phyloP scores from a whole-genome alignment of 2,888 invertebrate species.

The Drepanosiphum platanoidis region DNA sequence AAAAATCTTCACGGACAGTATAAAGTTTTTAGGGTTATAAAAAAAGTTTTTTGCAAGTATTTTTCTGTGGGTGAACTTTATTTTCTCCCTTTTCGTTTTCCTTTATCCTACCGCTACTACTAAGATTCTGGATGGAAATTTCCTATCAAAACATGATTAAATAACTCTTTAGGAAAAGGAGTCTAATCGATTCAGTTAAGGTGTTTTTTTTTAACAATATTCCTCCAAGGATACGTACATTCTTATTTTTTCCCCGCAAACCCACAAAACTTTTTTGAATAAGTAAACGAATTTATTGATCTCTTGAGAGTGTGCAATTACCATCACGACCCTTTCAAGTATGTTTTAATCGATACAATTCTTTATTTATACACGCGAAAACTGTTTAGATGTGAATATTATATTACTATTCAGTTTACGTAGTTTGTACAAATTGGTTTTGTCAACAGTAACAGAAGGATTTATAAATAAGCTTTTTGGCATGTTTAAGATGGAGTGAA shows the following conservation, averaged over 20 bases:
- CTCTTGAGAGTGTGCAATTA: slow-evolving; percentile 23
- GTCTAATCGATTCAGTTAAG: slow-evolving; percentile 52
- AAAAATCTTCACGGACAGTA: slow-evolving; percentile 54
- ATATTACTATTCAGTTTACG: slow-evolving; percentile 30
- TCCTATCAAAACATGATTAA: slow-evolving; percentile 49
- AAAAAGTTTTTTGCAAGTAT: slow-evolving; percentile 51
- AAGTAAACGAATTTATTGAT: slow-evolving; percentile 45
- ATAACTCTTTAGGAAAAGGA: slow-evolving; percentile 33
- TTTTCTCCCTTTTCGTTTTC: slow-evolving; percentile 32
- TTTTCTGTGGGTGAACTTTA: slow-evolving; percentile 37
- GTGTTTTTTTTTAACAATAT: slow-evolving; percentile 38
- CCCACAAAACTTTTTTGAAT: slow-evolving; percentile 42
- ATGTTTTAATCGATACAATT: slow-evolving; percentile 39
- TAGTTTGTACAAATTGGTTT: slow-evolving; percentile 36
- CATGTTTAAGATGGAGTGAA: background rate
- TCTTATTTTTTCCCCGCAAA: background rate
- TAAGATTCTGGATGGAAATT: slow-evolving; percentile 27
- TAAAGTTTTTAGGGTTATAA: slow-evolving; percentile 60
- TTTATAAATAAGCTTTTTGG: slow-evolving; percentile 32
- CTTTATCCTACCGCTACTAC: slow-evolving; percentile 10
- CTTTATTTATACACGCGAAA: background rate
- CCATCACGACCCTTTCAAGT: slow-evolving; percentile 37
- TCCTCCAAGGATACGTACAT: slow-evolving; percentile 12
- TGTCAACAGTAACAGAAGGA: slow-evolving; percentile 31
- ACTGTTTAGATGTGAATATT: slow-evolving; percentile 31